These are phyloP conservation scores for Nematopogon swammerdamellus DNA, from an alignment of 2,888 invertebrate species.

Conservation along the genomic window DNA sequence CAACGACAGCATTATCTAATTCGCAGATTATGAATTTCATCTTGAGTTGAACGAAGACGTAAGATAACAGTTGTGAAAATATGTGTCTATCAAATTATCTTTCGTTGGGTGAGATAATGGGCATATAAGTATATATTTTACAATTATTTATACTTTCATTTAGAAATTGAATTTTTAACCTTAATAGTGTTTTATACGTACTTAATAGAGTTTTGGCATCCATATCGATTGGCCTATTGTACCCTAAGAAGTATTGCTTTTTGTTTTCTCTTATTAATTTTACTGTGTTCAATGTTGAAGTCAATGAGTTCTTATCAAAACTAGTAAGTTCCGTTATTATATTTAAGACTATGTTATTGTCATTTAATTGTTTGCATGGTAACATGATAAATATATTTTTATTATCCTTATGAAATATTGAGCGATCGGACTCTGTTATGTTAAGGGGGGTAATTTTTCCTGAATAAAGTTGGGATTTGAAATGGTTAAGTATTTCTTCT, in stretches of 20 bases:
- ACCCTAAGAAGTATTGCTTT: background rate
- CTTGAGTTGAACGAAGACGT: background rate
- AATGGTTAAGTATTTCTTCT: background rate
- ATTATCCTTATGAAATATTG: background rate
- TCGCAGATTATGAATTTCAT: background rate
- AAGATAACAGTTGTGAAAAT: background rate
- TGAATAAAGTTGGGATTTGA: background rate
- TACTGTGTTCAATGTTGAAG: background rate
- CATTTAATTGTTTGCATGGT: background rate
- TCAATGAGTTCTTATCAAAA: background rate
- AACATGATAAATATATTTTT: background rate
- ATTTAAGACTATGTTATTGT: background rate
- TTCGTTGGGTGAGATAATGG: background rate
- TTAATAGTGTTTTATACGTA: background rate
- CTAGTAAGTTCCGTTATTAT: background rate
- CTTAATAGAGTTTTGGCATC: background rate
- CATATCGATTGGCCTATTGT: background rate
- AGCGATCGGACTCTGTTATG: background rate
- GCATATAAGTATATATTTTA: background rate
- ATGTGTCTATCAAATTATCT: background rate
- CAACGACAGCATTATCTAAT: background rate
- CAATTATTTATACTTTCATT: background rate
- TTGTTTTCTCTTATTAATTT: background rate
- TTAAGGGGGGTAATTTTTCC: background rate
- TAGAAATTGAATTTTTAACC: background rate